Evolutionary conservation across 2,888 invertebrate species (phyloP).

Genomic region (Tetragonula carbonaria): DNA sequence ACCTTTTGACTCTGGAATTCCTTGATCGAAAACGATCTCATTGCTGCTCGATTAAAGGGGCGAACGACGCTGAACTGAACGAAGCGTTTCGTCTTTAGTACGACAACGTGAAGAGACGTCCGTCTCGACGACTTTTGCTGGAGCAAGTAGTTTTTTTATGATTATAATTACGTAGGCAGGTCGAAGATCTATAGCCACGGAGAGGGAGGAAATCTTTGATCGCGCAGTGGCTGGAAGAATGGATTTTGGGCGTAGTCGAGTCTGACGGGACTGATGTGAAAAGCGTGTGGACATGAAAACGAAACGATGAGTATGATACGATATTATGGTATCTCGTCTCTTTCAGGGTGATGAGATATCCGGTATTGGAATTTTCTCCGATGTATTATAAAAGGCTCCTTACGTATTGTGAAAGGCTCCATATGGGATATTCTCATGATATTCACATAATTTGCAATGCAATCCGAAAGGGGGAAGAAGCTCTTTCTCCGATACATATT

Average conservation of each 20-base stretch:
- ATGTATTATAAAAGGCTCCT: not conserved
- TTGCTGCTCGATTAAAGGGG: not conserved
- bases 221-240: not conserved
- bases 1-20: not conserved
- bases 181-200: not conserved
- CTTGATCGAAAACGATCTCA: not conserved
- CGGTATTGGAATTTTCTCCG: constrained; percentile 41
- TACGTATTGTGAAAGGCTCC: not conserved
- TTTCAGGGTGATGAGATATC: constrained; percentile 17
- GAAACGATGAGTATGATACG: constrained; percentile 9
- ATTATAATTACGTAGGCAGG: not conserved
- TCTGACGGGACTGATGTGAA: not conserved
- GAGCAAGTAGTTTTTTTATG: not conserved
- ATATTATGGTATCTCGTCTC: constrained; percentile 26
- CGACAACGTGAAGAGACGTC: not conserved
- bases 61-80: not conserved
- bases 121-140: too few relatives aligned
- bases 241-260: constrained; percentile 23
- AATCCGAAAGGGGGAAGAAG: not conserved
- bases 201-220: not conserved
- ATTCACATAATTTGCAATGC: not conserved
- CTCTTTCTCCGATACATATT: not conserved
- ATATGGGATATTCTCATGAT: not conserved
- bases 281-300: constrained; percentile 19
- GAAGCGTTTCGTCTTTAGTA: not conserved